These are phyloP conservation scores for Drosophila kohkoa DNA, from an alignment of 1,140 invertebrate species.

Conservation along the genomic window DNA sequence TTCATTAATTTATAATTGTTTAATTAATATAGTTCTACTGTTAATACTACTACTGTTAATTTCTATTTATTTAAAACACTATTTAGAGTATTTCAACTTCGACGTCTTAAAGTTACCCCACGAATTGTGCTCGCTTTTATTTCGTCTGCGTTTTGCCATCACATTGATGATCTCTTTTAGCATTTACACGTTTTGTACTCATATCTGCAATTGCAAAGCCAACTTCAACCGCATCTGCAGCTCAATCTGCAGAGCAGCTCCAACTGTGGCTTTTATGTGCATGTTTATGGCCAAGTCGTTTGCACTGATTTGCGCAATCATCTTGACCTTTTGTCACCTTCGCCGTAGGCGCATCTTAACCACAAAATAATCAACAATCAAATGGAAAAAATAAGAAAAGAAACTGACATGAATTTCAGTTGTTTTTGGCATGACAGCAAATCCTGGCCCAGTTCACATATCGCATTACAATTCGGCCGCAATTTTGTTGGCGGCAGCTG, in stretches of 20 bases:
- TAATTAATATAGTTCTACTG: no score
- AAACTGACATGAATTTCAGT: conserved; percentile 19
- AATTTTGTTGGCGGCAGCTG: conserved; percentile 17
- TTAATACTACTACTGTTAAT: no score
- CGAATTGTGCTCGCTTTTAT: neutral
- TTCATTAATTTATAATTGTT: no score
- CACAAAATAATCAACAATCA: conserved; percentile 63
- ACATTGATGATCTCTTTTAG: conserved; percentile 10
- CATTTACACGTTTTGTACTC: conserved; percentile 12
- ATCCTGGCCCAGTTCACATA: conserved; percentile 54
- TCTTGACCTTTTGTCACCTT: conserved; percentile 54
- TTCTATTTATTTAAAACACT: no score
- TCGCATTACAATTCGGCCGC: conserved; percentile 32
- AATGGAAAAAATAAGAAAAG: neutral
- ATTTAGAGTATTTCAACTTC: neutral
- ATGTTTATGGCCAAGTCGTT: conserved; percentile 9
- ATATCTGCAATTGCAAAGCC: conserved; percentile 7
- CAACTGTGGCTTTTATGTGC: conserved; percentile 15
- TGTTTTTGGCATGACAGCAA: neutral
- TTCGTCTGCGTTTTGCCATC: neutral
- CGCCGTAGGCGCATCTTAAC: conserved; percentile 19
- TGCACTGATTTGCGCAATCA: conserved; percentile 49
- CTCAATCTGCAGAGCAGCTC: conserved; percentile 9
- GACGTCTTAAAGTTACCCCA: neutral
- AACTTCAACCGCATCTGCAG: neutral